phyloP scores from a whole-genome alignment of 2,113 vertebrate genomes.

The Alces alces region DNA sequence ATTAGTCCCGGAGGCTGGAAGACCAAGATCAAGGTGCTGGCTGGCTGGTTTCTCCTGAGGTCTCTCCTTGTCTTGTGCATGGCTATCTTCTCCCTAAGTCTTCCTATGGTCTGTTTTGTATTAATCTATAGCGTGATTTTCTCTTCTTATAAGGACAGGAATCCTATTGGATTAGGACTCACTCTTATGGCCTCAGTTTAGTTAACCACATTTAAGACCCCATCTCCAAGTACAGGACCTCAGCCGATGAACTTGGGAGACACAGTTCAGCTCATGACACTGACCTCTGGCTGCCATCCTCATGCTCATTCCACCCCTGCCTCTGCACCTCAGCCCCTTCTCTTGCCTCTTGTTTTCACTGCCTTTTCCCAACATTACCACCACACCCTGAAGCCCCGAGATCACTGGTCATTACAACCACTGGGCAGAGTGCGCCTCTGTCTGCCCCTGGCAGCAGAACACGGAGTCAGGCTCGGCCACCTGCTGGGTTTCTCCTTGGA shows the following conservation, averaged over 20 bases:
- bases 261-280: background rate
- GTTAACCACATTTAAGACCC: background rate
- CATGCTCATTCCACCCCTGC: background rate
- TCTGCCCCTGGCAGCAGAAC: background rate
- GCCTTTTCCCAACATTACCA: background rate
- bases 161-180: too few species aligned
- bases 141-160: background rate
- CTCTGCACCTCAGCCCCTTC: background rate
- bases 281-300: background rate
- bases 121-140: background rate
- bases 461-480: background rate
- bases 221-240: background rate
- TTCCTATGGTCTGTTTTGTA: background rate
- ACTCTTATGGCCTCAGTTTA: background rate
- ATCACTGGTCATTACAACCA: rapidly evolving
- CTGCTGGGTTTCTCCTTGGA: background rate
- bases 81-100: background rate
- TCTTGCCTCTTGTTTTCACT: background rate
- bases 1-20: background rate
- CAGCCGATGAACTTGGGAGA: background rate
- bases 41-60: background rate
- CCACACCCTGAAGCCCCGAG: background rate
- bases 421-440: background rate
- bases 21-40: background rate
- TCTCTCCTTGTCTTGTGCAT: background rate